A percentile compares a stretch with the other conserved stretches of the same genome.
Evolutionary conservation across 2,113 vertebrate genomes (phyloP).

Genomic region (Pangasianodon hypophthalmus): DNA sequence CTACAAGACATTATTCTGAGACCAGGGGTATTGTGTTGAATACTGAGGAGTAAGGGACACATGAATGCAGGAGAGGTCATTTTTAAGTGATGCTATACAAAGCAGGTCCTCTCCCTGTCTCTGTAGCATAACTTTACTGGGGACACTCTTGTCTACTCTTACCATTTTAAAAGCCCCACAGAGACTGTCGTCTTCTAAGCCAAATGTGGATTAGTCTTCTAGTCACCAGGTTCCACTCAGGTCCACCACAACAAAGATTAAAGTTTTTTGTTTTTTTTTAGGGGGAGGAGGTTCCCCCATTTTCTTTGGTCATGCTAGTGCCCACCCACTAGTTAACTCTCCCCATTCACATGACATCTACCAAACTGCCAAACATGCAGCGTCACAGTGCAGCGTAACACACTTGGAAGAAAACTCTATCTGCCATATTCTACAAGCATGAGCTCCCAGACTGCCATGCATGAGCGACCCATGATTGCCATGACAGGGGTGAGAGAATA

Average conservation of each 20-base stretch:
- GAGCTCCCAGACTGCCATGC: background rate
- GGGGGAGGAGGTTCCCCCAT: background rate
- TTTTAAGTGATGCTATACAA: background rate
- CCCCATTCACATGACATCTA: background rate
- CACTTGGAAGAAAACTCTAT: background rate
- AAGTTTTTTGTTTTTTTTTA: background rate
- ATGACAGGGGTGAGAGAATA: background rate
- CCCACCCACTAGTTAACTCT: background rate
- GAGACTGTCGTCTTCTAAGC: background rate
- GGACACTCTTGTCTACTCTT: background rate
- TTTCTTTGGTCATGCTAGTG: background rate
- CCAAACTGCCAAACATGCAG: too few species aligned
- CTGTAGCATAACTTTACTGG: background rate
- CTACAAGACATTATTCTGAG: background rate
- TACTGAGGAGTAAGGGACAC: background rate
- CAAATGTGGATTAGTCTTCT: background rate
- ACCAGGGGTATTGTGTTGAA: background rate
- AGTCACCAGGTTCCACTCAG: background rate
- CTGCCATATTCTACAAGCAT: background rate
- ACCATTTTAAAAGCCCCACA: background rate
- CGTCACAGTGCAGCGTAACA: background rate
- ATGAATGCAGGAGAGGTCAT: background rate
- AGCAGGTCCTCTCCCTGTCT: background rate
- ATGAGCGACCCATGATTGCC: too few species aligned
- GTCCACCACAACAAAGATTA: background rate